Conservation (phyloP, 2,113 vertebrate species). For the Pygathrix nemaeus region DNA sequence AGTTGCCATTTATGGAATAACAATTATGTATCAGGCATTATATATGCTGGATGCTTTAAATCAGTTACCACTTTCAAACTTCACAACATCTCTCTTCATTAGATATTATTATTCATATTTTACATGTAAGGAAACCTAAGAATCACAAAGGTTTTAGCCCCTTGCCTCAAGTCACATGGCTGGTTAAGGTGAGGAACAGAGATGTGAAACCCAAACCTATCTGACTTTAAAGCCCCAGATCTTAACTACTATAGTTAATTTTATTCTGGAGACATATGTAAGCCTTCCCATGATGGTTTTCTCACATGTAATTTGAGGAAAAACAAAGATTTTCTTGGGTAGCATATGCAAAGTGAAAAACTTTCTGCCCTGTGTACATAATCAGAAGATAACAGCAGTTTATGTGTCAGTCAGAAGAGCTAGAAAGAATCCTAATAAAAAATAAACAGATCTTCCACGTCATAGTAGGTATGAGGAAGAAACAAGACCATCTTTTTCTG, state of each 20-base stretch:
- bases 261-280: neutral
- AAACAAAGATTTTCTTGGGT: neutral
- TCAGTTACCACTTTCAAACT: neutral
- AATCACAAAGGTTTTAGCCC: neutral
- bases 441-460: neutral
- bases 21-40: neutral
- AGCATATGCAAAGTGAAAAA: neutral
- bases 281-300: neutral
- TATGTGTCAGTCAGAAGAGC: neutral
- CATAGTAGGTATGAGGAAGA: neutral
- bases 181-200: neutral
- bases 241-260: neutral
- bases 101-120: neutral
- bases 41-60: neutral
- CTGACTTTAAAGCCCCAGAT: neutral
- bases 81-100: neutral
- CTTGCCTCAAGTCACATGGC: neutral
- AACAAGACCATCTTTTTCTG: neutral
- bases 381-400: neutral
- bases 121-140: neutral
- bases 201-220: neutral
- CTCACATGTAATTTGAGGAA: neutral
- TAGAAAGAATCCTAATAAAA: neutral
- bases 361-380: neutral
- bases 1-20: neutral